Evolutionary conservation across 2,888 invertebrate genomes (phyloP).

Genomic region (Itoplectis maculator): DNA sequence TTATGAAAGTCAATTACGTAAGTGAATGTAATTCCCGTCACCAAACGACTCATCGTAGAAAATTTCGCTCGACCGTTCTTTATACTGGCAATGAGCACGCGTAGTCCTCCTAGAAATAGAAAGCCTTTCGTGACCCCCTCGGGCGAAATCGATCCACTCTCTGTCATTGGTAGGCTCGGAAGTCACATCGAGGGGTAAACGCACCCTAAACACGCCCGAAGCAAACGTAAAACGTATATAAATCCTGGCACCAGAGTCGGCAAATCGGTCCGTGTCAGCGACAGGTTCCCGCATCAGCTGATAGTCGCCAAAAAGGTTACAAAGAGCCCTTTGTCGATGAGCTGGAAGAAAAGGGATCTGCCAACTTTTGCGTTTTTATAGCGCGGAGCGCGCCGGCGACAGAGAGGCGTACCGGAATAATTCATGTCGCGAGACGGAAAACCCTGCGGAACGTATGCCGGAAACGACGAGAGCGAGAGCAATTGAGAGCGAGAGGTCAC

Average conservation of each 20-base stretch:
- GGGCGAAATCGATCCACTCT: conserved; percentile 52
- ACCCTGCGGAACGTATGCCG: conserved; percentile 46
- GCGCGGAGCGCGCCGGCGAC: conserved; percentile 10
- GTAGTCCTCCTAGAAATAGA: conserved; percentile 50
- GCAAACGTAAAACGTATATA: conserved; percentile 27
- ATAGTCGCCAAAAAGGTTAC: not conserved
- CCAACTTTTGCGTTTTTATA: conserved; percentile 20
- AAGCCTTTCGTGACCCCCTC: conserved; percentile 41
- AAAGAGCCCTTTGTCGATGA: conserved; percentile 30
- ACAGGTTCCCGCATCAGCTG: not conserved
- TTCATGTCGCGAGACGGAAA: conserved; percentile 66
- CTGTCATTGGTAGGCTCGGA: conserved; percentile 31
- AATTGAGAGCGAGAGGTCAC: conserved; percentile 73
- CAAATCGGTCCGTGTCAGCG: not conserved
- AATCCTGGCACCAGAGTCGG: not conserved
- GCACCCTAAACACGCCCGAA: conserved; percentile 40
- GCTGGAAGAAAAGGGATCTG: not conserved
- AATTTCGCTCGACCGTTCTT: conserved; percentile 10
- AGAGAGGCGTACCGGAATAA: conserved; percentile 69
- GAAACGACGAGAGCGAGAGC: conserved; percentile 56
- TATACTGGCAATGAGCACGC: conserved; percentile 8
- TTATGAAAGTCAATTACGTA: not conserved
- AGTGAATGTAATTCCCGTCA: not conserved
- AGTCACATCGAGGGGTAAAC: conserved; percentile 39
- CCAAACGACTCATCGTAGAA: not conserved